Conservation (phyloP, 2,113 vertebrate species). For the Copsychus sechellarum region DNA sequence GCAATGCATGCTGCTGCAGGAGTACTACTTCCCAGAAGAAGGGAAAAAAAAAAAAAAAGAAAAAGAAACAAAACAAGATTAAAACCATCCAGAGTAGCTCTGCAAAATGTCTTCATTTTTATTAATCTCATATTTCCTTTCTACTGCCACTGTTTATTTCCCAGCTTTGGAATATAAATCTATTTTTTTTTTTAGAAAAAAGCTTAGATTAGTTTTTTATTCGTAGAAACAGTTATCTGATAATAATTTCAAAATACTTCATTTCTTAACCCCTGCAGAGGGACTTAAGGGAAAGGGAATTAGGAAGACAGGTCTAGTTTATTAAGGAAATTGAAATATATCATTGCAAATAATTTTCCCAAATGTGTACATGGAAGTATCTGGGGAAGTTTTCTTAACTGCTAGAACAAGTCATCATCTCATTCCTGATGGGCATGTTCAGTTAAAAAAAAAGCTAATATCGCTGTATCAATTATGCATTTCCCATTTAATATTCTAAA, state of each 20-base stretch:
- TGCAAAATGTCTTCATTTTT: slow-evolving; percentile 31
- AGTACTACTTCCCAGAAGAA: neutral
- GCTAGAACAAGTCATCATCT: slow-evolving; percentile 57
- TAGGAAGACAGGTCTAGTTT: slow-evolving; percentile 40
- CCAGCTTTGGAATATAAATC: slow-evolving; percentile 4
- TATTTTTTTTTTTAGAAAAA: neutral
- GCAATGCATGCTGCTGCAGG: neutral
- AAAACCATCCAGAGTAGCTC: slow-evolving; percentile 20
- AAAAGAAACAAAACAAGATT: neutral
- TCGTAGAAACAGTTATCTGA: slow-evolving; percentile 30
- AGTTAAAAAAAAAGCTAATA: slow-evolving; percentile 18
- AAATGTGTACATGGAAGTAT: slow-evolving; percentile 20
- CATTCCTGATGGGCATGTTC: slow-evolving; percentile 61
- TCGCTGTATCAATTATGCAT: slow-evolving; percentile 50
- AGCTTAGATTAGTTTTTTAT: slow-evolving; percentile 1
- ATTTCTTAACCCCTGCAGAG: slow-evolving; percentile 32
- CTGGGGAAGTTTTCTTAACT: slow-evolving; percentile 47
- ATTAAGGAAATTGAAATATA: slow-evolving; percentile 67
- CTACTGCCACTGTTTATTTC: slow-evolving; percentile 27
- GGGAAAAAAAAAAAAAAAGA: neutral
- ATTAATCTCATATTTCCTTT: slow-evolving; percentile 42
- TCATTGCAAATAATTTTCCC: slow-evolving; percentile 55
- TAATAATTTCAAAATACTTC: slow-evolving; percentile 22
- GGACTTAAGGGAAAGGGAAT: slow-evolving; percentile 29
- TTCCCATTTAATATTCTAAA: slow-evolving; percentile 69